These are phyloP conservation scores for Hipposideros larvatus DNA, from an alignment of 2,797 vertebrate species.

Conservation along the genomic window DNA sequence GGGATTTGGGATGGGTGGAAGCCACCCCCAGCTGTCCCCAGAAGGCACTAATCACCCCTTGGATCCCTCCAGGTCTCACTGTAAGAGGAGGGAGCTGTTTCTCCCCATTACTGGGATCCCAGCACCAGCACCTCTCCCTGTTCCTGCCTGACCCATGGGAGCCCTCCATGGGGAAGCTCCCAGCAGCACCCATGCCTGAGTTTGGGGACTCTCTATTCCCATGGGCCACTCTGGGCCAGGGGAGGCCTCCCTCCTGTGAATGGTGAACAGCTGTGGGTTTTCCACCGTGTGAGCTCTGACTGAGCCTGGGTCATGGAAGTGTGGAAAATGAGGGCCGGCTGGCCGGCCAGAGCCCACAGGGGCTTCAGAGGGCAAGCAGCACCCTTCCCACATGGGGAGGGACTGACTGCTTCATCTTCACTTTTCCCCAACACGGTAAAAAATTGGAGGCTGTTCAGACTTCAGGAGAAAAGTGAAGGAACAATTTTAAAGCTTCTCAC, in stretches of 20 bases:
- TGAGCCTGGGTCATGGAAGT: background rate
- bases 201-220: background rate
- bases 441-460: background rate
- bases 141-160: background rate
- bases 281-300: background rate
- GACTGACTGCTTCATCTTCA: fast-evolving
- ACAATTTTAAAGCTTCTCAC: background rate
- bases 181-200: background rate
- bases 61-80: background rate
- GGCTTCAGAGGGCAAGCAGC: background rate
- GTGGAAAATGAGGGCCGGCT: background rate
- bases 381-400: background rate
- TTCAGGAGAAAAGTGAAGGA: background rate
- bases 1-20: background rate
- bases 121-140: background rate
- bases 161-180: background rate
- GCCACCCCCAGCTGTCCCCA: background rate
- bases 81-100: background rate
- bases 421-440: background rate
- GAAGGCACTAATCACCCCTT: background rate
- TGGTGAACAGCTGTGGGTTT: background rate
- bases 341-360: background rate
- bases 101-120: background rate
- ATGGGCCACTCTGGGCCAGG: fast-evolving
- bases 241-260: background rate